Evolutionary conservation across 2,797 vertebrate species (phyloP).

Genomic region (Amblyopsis hoosieri): DNA sequence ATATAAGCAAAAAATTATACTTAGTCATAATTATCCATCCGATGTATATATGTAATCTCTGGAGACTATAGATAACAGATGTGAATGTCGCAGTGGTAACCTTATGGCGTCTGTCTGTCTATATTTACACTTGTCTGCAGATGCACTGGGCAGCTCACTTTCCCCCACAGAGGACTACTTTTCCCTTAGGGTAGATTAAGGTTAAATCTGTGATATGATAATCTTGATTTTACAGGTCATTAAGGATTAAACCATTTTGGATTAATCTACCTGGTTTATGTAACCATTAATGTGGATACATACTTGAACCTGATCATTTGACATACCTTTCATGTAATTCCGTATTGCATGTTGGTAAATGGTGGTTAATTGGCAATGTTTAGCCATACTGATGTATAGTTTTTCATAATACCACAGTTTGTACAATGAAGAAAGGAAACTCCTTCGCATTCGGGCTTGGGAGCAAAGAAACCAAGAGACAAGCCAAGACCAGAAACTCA

Average conservation of each 20-base stretch:
- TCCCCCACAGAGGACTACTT: constrained; percentile 36
- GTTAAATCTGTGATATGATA: constrained; percentile 13
- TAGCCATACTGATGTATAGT: not conserved
- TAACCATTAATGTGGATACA: not conserved
- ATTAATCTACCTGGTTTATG: not conserved
- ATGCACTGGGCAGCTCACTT: constrained; percentile 28
- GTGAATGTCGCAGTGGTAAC: constrained; percentile 45
- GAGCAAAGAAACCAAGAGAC: constrained; percentile 89
- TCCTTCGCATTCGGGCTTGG: constrained; percentile 88
- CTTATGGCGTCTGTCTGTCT: constrained; percentile 47
- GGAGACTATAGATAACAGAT: constrained; percentile 56
- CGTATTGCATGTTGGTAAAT: no score
- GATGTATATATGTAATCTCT: constrained; percentile 37
- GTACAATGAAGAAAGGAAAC: constrained; percentile 90
- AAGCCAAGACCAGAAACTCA: constrained; percentile 80
- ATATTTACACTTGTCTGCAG: constrained; percentile 63
- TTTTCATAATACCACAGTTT: constrained; percentile 65
- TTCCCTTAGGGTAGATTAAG: constrained; percentile 19
- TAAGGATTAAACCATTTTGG: not conserved
- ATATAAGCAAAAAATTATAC: constrained; percentile 3
- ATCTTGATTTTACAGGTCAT: constrained; percentile 2
- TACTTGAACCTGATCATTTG: no score
- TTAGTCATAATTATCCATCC: constrained; percentile 21
- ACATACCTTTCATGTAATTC: no score
- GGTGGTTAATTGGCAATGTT: not conserved